Evolutionary conservation across 2,888 invertebrate genomes (phyloP), one percentile per base, ranked within the genome.

Genomic region (Argyresthia albistria): DNA sequence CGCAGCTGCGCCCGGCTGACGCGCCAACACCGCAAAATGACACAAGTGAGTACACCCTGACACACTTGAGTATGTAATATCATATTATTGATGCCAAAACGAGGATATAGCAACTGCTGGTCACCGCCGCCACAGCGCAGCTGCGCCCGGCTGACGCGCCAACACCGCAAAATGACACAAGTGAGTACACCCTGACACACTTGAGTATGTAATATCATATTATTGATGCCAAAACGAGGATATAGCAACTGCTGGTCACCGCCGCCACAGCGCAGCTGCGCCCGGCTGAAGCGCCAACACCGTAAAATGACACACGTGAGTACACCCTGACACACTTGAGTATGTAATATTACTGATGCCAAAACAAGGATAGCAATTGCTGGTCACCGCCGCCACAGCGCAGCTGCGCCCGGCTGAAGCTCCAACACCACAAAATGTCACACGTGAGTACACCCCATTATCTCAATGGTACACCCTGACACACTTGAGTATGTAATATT

Each of bases 341-440:
- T 25, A 25, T 25, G 25, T 25, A n/a, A n/a, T n/a, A n/a, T n/a
- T n/a, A 25, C 25, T 4, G 25, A 25, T 6, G 6, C 3, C 25
- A 4, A 25, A n/a, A 25, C 25, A 25, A 4, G 6, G 3, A 64
- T 80, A 69, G 67, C 47, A 35, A 12, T 68, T 70, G 69, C 66
- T 64, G 64, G 72, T 66, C 59, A 66, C 67, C 59, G 67, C 71
- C 59, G 76, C 73, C 65, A 61, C 60, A 56, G 81, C 80, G 56
- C 86, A 84, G 67, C 76, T 84, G 55, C 80, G 70, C 51, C 86
- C 86, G 53, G 84, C 80, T 59, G 86, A 87, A 72, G 82, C 81
- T 60, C 83, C 83, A 60, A 73, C 73, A 52, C 60, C 73, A 57
- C 60, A 72, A 66, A 86, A 86, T 76, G 81, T 84, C 67, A 84